phyloP scores from a whole-genome alignment of 2,797 vertebrate species.

The Poeciliopsis infans region DNA sequence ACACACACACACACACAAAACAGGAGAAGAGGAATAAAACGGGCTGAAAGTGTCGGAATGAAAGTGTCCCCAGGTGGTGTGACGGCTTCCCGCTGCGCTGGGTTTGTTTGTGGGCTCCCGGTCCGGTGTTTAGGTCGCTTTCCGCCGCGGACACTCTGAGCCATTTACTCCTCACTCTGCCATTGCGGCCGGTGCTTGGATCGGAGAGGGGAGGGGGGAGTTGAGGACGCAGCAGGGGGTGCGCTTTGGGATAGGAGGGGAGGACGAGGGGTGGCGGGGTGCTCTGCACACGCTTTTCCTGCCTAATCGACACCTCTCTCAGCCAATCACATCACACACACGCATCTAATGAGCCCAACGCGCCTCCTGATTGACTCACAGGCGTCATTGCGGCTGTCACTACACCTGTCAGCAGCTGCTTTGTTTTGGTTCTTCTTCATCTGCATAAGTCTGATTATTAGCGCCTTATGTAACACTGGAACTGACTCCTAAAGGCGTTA shows the following conservation, averaged over 20 bases:
- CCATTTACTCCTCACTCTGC: slow-evolving; percentile 69
- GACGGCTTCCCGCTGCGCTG: slow-evolving; percentile 47
- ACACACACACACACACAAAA: background rate
- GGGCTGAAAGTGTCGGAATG: background rate
- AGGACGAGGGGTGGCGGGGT: background rate
- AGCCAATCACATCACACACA: slow-evolving; percentile 44
- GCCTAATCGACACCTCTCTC: slow-evolving; percentile 47
- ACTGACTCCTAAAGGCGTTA: background rate
- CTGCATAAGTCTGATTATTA: background rate
- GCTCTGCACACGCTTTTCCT: slow-evolving; percentile 44
- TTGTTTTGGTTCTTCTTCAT: background rate
- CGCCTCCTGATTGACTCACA: slow-evolving; percentile 54
- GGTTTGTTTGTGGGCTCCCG: slow-evolving; percentile 59
- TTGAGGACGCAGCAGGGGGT: background rate
- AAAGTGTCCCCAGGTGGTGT: slow-evolving; percentile 44
- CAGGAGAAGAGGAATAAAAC: background rate
- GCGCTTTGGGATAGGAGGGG: background rate
- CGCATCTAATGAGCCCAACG: background rate
- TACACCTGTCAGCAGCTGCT: slow-evolving; percentile 48
- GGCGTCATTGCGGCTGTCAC: slow-evolving; percentile 27
- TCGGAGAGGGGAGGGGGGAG: too few relatives aligned
- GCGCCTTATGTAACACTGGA: background rate
- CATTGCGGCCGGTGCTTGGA: slow-evolving; percentile 54
- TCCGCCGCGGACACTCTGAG: slow-evolving; percentile 63
- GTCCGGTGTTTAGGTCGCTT: slow-evolving; percentile 66